A percentile compares a stretch with the other conserved stretches of the same genome.
Evolutionary conservation across 2,113 vertebrate genomes (phyloP).

Genomic region (Trachemys scripta): DNA sequence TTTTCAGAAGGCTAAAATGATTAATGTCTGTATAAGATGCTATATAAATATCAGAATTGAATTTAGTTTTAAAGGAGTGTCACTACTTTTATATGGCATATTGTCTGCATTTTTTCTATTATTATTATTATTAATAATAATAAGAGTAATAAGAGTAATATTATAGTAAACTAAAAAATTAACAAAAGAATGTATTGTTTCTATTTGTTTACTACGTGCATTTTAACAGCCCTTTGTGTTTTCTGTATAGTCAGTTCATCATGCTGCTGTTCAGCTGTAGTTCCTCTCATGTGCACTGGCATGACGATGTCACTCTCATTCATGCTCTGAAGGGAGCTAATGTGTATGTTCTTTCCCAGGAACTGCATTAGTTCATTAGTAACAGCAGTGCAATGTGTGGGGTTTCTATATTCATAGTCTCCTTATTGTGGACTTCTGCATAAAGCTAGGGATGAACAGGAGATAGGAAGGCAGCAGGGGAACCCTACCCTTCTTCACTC

Average conservation of each 20-base stretch:
- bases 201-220: not conserved
- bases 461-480: not conserved
- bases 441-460: not conserved
- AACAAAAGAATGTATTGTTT: not conserved
- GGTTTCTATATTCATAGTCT: not conserved
- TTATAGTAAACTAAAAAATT: not conserved
- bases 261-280: not conserved
- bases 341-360: not conserved
- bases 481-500: not conserved
- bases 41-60: slow-evolving; percentile 25
- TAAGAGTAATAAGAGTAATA: not conserved
- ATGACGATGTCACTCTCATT: not conserved
- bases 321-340: not conserved
- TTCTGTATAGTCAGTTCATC: not conserved
- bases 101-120: not conserved
- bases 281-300: not conserved
- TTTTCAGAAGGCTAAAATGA: not conserved
- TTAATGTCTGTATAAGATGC: not conserved
- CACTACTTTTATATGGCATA: slow-evolving; percentile 6
- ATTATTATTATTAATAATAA: not conserved
- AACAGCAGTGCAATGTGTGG: not conserved
- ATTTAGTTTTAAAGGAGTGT: slow-evolving; percentile 15
- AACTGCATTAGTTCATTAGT: not conserved
- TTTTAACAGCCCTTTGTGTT: not conserved
- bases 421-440: not conserved